Evolutionary conservation across 2,888 invertebrate species (phyloP).

Genomic region (Ormyrus pomaceus): DNA sequence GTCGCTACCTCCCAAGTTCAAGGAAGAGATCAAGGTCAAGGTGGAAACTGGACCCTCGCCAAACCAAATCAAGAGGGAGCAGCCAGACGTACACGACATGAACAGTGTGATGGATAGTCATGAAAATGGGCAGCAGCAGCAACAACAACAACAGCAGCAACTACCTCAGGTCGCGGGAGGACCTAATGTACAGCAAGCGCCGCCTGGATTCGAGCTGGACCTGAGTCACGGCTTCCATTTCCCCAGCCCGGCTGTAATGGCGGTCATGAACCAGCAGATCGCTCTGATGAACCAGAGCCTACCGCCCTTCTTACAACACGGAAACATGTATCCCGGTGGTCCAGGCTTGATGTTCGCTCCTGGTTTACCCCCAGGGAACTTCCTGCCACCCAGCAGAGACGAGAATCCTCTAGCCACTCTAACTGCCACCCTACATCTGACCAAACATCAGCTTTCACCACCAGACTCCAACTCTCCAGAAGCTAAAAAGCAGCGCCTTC

Average conservation of each 20-base stretch:
- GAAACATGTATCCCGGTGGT: constrained; percentile 74
- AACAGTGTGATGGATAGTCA: constrained; percentile 60
- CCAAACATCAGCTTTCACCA: constrained; percentile 76
- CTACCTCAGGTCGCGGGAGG: constrained; percentile 60
- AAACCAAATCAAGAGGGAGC: constrained; percentile 67
- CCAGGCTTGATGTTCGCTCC: constrained; percentile 76
- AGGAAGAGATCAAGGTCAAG: constrained; percentile 68
- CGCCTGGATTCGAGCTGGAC: constrained; percentile 70
- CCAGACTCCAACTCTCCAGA: constrained; percentile 76
- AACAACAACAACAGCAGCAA: constrained; percentile 56
- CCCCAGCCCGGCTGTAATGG: constrained; percentile 75
- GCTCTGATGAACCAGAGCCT: constrained; percentile 77
- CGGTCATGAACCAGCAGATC: constrained; percentile 76
- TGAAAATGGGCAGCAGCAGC: constrained; percentile 63
- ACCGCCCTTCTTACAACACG: constrained; percentile 75
- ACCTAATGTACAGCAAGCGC: constrained; percentile 66
- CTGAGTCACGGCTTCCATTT: constrained; percentile 73
- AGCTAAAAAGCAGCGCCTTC: constrained; percentile 81
- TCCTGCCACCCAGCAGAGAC: constrained; percentile 67
- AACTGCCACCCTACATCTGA: constrained; percentile 77
- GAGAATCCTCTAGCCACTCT: constrained; percentile 77
- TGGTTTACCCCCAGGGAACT: constrained; percentile 64
- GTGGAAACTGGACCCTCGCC: constrained; percentile 63
- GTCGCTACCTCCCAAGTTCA: constrained; percentile 59
- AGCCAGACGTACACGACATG: constrained; percentile 52